These are phyloP conservation scores for Garra rufa DNA, from an alignment of 2,113 vertebrate genomes.

Conservation along the genomic window DNA sequence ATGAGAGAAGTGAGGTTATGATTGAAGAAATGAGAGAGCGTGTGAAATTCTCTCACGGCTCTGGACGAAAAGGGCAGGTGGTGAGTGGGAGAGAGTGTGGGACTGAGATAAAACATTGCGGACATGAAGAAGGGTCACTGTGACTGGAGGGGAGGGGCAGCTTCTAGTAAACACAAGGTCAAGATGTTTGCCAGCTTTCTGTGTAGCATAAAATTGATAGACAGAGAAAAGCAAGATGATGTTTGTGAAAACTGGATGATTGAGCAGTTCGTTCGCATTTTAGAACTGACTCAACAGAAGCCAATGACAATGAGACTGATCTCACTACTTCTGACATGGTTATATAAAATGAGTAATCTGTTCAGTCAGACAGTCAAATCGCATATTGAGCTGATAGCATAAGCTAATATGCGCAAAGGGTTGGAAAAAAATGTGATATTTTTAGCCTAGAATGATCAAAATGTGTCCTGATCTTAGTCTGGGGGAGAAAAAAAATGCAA, in stretches of 20 bases:
- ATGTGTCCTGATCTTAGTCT: constrained; percentile 38
- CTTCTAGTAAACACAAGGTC: constrained; percentile 28
- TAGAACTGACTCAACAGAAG: not conserved
- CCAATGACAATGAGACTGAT: constrained; percentile 19
- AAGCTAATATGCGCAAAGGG: constrained; percentile 37
- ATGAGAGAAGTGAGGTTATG: constrained; percentile 1
- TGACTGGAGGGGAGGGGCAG: constrained; percentile 3
- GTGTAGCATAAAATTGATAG: not conserved
- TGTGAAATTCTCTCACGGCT: not conserved
- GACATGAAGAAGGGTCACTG: constrained; percentile 24
- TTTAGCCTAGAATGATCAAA: constrained; percentile 44
- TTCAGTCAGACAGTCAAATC: constrained; percentile 43
- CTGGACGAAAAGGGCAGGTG: constrained; percentile 26
- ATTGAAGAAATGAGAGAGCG: not conserved
- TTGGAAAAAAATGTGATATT: not conserved
- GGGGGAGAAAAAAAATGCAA: constrained; percentile 6
- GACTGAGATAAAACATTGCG: constrained; percentile 4
- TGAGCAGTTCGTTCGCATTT: constrained; percentile 1
- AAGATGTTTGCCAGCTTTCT: constrained; percentile 6
- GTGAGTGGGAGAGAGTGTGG: constrained; percentile 25
- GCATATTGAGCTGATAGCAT: constrained; percentile 40
- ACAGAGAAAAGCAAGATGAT: not conserved
- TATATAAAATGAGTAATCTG: constrained; percentile 43
- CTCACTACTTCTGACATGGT: constrained; percentile 34
- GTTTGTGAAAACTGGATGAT: not conserved